Percentiles rank a stretch among this genome's conserved stretches.
Conservation (phyloP, 1,140 invertebrate genomes). For the Leptinotarsa defecta region DNA sequence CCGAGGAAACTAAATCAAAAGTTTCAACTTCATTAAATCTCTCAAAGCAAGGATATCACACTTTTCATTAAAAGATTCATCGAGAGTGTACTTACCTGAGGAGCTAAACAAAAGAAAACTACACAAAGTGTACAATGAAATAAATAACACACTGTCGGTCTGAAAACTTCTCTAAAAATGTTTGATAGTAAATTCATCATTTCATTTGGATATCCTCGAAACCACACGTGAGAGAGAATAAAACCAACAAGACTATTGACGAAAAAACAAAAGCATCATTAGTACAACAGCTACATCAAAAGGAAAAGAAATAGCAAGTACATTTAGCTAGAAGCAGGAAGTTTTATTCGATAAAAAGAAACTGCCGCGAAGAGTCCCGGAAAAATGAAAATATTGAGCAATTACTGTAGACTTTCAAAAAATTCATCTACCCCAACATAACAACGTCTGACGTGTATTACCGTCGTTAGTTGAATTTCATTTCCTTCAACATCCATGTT, state of each 20-base stretch:
- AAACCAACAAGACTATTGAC: background rate
- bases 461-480: background rate
- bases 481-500: slow-evolving; percentile 29
- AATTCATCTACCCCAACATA: too few relatives aligned
- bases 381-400: too few relatives aligned
- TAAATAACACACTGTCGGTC: background rate
- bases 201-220: background rate
- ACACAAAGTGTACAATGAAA: slow-evolving; percentile 10
- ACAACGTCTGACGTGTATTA: too few relatives aligned
- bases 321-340: background rate
- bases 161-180: slow-evolving; percentile 1
- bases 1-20: background rate
- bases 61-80: background rate
- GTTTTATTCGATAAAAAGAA: too few relatives aligned
- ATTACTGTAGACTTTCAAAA: too few relatives aligned
- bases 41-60: background rate
- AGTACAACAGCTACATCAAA: background rate
- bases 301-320: background rate
- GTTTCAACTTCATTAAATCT: background rate
- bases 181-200: slow-evolving; percentile 9
- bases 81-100: background rate
- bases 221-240: background rate
- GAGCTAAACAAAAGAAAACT: background rate
- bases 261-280: background rate
- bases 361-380: background rate